A percentile compares a stretch with the other conserved stretches of the same genome.
These are phyloP conservation scores for Synanthedon myopaeformis DNA, from an alignment of 2,888 invertebrate species.

Conservation along the genomic window DNA sequence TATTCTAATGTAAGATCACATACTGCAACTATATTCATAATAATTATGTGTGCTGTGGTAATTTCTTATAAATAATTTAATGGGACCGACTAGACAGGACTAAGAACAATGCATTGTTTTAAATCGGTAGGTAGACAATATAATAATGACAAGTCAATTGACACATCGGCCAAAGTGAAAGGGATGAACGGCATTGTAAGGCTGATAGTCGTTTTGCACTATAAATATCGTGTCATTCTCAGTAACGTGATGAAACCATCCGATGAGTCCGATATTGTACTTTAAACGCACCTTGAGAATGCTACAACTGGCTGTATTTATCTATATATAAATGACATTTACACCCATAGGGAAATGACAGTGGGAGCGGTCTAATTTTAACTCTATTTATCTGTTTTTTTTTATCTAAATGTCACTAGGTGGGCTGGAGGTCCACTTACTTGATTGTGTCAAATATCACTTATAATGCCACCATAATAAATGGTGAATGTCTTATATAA, in stretches of 20 bases:
- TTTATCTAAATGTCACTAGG: too few relatives aligned
- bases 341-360: too few relatives aligned
- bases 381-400: too few relatives aligned
- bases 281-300: background rate
- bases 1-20: background rate
- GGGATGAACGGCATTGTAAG: conserved; percentile 49
- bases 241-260: conserved; percentile 42
- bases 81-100: background rate
- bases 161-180: conserved; percentile 56
- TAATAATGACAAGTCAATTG: conserved; percentile 35
- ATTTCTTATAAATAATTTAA: background rate
- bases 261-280: background rate
- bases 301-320: background rate
- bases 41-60: background rate
- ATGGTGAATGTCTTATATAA: too few relatives aligned
- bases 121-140: conserved; percentile 13
- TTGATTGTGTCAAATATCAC: too few relatives aligned
- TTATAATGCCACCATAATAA: too few relatives aligned
- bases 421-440: too few relatives aligned
- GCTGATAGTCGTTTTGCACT: conserved; percentile 36
- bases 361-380: too few relatives aligned
- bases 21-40: background rate
- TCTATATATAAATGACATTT: too few relatives aligned
- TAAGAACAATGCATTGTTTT: conserved; percentile 5
- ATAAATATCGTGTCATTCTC: conserved; percentile 63